Percentiles rank a stretch among this genome's conserved stretches.
Conservation (phyloP, 2,888 invertebrate genomes). For the Callimorpha dominula region DNA sequence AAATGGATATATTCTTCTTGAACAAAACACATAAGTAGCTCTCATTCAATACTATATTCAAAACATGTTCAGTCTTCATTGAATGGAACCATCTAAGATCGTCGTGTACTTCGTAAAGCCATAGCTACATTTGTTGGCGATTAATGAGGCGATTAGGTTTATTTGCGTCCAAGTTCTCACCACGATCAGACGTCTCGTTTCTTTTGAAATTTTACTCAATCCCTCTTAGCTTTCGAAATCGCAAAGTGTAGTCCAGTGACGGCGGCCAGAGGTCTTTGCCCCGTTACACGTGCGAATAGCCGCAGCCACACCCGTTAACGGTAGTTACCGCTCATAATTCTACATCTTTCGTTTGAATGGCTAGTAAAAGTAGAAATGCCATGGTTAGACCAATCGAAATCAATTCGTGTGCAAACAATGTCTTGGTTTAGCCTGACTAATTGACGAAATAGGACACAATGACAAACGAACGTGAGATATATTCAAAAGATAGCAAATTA, state of each 20-base stretch:
- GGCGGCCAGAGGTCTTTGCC: conserved; percentile 67
- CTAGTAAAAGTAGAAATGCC: conserved; percentile 48
- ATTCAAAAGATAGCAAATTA: conserved; percentile 23
- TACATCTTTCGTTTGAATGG: conserved; percentile 53
- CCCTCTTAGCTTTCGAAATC: conserved; percentile 35
- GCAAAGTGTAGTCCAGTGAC: conserved; percentile 58
- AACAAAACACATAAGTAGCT: background rate
- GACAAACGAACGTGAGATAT: conserved; percentile 26
- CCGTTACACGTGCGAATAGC: conserved; percentile 70
- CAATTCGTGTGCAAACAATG: conserved; percentile 37
- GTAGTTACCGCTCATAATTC: conserved; percentile 65
- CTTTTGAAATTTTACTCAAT: conserved; percentile 39
- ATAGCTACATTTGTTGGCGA: conserved; percentile 21
- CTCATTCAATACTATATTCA: background rate
- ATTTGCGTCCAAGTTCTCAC: conserved; percentile 40
- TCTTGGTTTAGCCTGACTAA: conserved; percentile 35
- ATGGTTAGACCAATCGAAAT: conserved; percentile 37
- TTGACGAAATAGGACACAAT: conserved; percentile 22
- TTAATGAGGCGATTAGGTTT: conserved; percentile 22
- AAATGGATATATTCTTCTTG: background rate
- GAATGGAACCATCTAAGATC: conserved; percentile 2
- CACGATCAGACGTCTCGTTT: conserved; percentile 31
- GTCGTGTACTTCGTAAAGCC: background rate
- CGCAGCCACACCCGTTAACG: conserved; percentile 72
- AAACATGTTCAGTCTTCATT: conserved; percentile 7